phyloP scores from a whole-genome alignment of 2,888 invertebrate species.

The Abrostola tripartita region DNA sequence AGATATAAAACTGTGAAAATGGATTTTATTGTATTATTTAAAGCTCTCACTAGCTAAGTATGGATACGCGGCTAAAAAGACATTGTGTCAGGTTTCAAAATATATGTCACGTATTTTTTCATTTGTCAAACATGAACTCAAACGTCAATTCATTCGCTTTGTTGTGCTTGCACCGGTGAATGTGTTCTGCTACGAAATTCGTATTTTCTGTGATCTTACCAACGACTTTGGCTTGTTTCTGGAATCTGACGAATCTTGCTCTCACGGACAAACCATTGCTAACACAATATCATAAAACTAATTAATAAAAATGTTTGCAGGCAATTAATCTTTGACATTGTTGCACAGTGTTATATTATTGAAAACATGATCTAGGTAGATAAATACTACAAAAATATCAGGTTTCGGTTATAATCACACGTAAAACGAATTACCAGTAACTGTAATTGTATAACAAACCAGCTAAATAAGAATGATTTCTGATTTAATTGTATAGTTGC shows the following conservation, averaged over 20 bases:
- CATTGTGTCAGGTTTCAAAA: conserved; percentile 3
- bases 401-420: conserved; percentile 1
- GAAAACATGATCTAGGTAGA: background rate
- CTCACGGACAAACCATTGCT: conserved; percentile 12
- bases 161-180: conserved; percentile 20
- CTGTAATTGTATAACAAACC: conserved; percentile 9
- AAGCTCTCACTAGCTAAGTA: conserved; percentile 22
- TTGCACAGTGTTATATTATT: background rate
- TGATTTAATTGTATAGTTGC: too few species aligned
- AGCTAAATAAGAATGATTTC: too few species aligned
- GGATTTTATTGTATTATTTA: conserved; percentile 32
- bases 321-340: background rate
- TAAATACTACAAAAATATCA: background rate
- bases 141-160: conserved; percentile 3
- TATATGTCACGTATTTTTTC: conserved; percentile 1
- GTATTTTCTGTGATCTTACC: conserved; percentile 16
- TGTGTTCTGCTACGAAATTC: conserved; percentile 20
- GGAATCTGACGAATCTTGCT: conserved; percentile 17
- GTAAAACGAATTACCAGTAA: conserved; percentile 1
- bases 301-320: background rate
- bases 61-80: conserved; percentile 29
- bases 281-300: background rate
- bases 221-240: conserved; percentile 14
- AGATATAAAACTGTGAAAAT: conserved; percentile 20
- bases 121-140: conserved; percentile 5